A percentile compares a stretch with the other conserved stretches of the same genome.
Conservation (phyloP, 2,113 vertebrate species). For the Vireo altiloquus region DNA sequence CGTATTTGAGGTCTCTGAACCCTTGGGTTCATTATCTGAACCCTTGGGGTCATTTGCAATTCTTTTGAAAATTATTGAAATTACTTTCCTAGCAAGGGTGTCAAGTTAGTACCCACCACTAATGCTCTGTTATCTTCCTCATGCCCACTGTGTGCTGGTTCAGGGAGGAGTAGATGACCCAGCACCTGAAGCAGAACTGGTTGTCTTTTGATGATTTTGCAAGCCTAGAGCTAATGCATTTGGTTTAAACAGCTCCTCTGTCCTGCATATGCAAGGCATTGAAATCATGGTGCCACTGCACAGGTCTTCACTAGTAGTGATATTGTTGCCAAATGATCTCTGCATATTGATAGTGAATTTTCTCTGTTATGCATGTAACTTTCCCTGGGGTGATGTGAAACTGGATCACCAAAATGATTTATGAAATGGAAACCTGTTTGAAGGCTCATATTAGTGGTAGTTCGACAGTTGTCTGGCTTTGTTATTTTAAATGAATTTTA, state of each 20-base stretch:
- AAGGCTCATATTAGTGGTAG: not conserved
- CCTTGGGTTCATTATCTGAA: not conserved
- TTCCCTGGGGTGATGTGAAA: constrained; percentile 16
- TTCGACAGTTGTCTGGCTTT: constrained; percentile 34
- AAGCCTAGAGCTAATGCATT: not conserved
- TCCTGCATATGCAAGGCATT: not conserved
- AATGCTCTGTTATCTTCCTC: not conserved
- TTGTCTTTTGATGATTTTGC: not conserved
- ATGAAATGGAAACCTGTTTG: constrained; percentile 35
- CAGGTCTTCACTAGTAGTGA: not conserved
- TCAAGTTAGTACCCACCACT: not conserved
- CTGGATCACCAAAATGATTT: not conserved
- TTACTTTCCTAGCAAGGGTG: not conserved
- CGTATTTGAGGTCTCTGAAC: not conserved
- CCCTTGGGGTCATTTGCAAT: not conserved
- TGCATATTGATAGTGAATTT: not conserved
- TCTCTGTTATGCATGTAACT: not conserved
- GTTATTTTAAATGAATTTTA: constrained; percentile 19
- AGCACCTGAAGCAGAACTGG: not conserved
- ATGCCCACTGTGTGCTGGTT: rapidly evolving
- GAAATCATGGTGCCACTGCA: not conserved
- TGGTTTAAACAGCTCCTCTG: not conserved
- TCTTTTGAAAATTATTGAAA: not conserved
- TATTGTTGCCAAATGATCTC: constrained; percentile 9
- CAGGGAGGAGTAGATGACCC: not conserved